Base-by-base conservation (phyloP, 2,113 vertebrate genomes). In the Rhombomys opimus region DNA sequence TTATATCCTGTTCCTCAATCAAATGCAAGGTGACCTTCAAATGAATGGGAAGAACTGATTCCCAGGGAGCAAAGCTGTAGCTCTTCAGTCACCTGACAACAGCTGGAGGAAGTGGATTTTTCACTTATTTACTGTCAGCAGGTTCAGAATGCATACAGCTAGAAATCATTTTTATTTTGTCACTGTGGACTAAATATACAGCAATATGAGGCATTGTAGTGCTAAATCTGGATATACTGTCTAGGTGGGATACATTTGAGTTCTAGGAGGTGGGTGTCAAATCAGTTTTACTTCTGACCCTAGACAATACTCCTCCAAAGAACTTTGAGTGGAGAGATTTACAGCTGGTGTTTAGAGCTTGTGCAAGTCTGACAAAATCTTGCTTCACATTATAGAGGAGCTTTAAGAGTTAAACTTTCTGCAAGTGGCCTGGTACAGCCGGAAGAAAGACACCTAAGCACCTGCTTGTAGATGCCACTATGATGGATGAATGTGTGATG, bases 241-340 rank as follows among this genome's bases (percentile, higher is more conserved):
- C 86, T 94, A 95, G 70, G 32, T 89, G 57, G 67, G 91, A 95
- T 94, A 94, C 2, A 95, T 96, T 93, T 57, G 52, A 91, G 87
- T 54, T 78, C 86, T 70, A 84, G 87, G 95, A 72, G 54, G 92
- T 70, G 52, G 78, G 78, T 23, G 70, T 93, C 57, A 93, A 96
- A 75, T 95, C 95, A 76, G 76, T 94, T 93, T 97, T 94, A 78
- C 52, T 94, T 84, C 67, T 92, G 90, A 97, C 54, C 27, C 75
- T 52, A 96, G 52, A 78, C 68, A 87, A 65, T 73, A 65, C 54
- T 2, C 93, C 8, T 92, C 77, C 70, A 86, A 87, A 96, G 78
- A 87, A 97, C 78, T 94, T 5, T 46, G 81, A 87, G 77, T 30
- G 20, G 11, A 67, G 90, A 95, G 75, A 82, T 93, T 87, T 93